phyloP scores from a whole-genome alignment of 2,888 invertebrate species.

The Digitonthophagus gazella region DNA sequence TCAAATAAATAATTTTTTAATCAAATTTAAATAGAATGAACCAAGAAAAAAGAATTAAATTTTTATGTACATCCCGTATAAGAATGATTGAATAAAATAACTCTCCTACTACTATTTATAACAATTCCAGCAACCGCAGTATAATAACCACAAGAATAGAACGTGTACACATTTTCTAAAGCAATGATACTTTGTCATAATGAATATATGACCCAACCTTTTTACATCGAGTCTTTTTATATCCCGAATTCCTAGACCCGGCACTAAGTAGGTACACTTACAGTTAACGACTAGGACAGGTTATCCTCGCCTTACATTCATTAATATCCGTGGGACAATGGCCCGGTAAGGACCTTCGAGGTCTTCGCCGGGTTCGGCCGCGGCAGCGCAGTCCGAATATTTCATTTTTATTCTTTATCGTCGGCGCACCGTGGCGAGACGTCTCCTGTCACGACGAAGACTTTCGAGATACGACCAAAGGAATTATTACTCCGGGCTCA shows the following conservation, averaged over 20 bases:
- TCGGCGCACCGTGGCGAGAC: conserved; percentile 41
- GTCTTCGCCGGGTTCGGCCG: not conserved
- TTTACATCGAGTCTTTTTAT: not conserved
- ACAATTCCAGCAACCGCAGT: too few species aligned
- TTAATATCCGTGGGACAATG: conserved; percentile 15
- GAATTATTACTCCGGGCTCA: conserved; percentile 45
- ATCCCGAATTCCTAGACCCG: not conserved
- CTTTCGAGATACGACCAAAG: conserved; percentile 37
- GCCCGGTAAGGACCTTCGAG: not conserved
- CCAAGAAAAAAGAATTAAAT: too few species aligned
- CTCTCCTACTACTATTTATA: not conserved
- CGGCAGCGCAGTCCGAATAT: conserved; percentile 37
- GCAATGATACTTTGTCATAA: not conserved
- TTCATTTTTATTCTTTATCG: conserved; percentile 47
- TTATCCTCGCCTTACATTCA: conserved; percentile 8
- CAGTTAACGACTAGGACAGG: not conserved
- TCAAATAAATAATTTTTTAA: too few species aligned
- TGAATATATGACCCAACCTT: not conserved
- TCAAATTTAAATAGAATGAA: too few species aligned
- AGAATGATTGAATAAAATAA: not conserved
- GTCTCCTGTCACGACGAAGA: conserved; percentile 43
- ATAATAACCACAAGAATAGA: not conserved
- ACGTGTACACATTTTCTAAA: not conserved
- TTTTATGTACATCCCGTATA: too few species aligned
- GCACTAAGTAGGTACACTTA: not conserved